Conservation (phyloP, 2,113 vertebrate genomes). For the Psophia crepitans region DNA sequence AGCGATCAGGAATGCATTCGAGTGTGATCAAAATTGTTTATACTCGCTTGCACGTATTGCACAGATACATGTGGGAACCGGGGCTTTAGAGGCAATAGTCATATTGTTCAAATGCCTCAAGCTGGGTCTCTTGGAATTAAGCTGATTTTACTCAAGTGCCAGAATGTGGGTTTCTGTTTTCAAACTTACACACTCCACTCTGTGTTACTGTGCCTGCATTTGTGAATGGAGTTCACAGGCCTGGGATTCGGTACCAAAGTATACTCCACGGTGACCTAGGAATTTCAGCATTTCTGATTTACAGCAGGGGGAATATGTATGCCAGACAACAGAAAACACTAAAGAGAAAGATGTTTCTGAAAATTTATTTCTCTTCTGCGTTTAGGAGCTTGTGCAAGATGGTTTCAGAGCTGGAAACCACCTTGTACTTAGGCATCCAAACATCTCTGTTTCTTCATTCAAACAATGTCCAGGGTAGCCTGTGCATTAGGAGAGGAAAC, state of each 20-base stretch:
- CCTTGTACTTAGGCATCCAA: neutral
- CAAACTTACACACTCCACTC: neutral
- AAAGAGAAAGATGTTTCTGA: neutral
- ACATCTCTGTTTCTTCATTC: neutral
- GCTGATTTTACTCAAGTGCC: neutral
- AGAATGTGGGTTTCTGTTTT: neutral
- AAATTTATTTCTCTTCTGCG: neutral
- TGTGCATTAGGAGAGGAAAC: neutral
- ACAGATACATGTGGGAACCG: neutral
- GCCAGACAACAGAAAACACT: neutral
- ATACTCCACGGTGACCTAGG: neutral
- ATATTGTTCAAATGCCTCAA: neutral
- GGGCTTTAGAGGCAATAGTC: neutral
- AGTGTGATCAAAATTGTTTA: neutral
- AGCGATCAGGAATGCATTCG: neutral
- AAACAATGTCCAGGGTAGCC: neutral
- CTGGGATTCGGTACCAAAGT: neutral
- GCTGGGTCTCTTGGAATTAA: neutral
- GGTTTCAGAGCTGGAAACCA: neutral
- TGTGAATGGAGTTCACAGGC: neutral
- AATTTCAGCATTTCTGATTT: neutral
- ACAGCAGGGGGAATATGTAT: neutral
- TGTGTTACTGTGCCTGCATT: neutral
- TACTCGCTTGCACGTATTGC: neutral
- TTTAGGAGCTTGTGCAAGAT: neutral